Conservation (phyloP, 2,888 invertebrate genomes). For the Litoditis marina region DNA sequence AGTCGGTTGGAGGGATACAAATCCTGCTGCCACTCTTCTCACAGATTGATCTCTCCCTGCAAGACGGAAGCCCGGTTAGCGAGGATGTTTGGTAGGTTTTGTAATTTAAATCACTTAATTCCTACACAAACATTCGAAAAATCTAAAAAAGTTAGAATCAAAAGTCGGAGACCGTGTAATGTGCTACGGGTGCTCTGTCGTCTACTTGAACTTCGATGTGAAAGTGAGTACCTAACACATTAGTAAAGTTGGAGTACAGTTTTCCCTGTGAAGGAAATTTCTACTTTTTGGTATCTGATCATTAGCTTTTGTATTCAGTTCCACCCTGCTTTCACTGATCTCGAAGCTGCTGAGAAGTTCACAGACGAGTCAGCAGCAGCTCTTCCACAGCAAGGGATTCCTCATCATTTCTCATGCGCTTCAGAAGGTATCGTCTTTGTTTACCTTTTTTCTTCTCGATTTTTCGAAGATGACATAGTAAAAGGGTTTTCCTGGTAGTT, state of each 20-base stretch:
- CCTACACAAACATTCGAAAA: not conserved
- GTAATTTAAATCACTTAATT: too few species aligned
- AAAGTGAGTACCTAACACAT: too few species aligned
- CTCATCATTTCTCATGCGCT: conserved; percentile 81
- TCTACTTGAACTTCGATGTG: too few species aligned
- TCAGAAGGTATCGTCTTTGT: conserved; percentile 28
- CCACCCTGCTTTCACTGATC: conserved; percentile 91
- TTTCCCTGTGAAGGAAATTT: too few species aligned
- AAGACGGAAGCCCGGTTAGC: conserved; percentile 61
- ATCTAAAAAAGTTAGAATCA: not conserved
- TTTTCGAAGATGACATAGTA: too few species aligned
- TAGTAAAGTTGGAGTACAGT: too few species aligned
- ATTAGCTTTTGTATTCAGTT: conserved; percentile 70
- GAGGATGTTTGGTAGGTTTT: conserved; percentile 63
- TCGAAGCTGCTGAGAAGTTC: conserved; percentile 95
- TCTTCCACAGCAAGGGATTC: conserved; percentile 97
- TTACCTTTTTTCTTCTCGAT: too few species aligned
- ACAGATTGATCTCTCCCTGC: conserved; percentile 80
- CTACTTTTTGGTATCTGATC: not conserved
- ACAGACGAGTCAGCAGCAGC: conserved; percentile 95
- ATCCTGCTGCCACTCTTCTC: conserved; percentile 93
- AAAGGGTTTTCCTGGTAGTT: too few species aligned
- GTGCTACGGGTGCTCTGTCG: conserved; percentile 2
- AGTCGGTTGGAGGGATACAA: conserved; percentile 92
- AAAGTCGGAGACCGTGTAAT: conserved; percentile 17